phyloP scores from a whole-genome alignment of 30 jellyfish, hydroid and myxozoan genomes.

The Aurelia coerulea region DNA sequence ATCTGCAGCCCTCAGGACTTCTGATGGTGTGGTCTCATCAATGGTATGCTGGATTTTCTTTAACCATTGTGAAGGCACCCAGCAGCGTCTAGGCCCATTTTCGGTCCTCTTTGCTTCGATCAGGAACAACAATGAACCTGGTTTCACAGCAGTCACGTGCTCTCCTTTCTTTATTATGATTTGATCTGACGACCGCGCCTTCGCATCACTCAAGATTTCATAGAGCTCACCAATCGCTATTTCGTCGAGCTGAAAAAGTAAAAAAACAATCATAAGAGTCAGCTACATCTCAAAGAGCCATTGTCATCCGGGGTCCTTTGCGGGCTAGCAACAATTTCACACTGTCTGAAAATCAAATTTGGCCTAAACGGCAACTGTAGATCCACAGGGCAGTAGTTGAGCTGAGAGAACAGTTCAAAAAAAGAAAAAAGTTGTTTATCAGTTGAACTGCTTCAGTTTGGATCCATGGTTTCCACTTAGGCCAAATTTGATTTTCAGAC shows the following conservation, averaged over 20 bases:
- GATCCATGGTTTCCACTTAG: no score
- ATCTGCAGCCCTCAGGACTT: slow-evolving; percentile 2
- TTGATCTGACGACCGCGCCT: slow-evolving; percentile 64
- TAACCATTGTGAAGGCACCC: slow-evolving; percentile 95
- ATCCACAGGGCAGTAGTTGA: no score
- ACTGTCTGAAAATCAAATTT: no score
- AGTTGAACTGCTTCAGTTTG: no score
- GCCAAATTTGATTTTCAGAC: no score
- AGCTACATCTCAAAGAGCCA: background rate
- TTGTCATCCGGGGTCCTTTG: no score
- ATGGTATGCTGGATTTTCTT: slow-evolving; percentile 7
- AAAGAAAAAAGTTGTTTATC: no score
- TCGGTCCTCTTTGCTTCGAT: slow-evolving; percentile 74
- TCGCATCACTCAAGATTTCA: slow-evolving; percentile 50
- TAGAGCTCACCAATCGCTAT: slow-evolving; percentile 71
- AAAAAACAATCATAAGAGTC: background rate
- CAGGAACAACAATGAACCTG: slow-evolving; percentile 78
- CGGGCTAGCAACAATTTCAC: no score
- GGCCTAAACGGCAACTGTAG: no score
- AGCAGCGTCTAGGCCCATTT: slow-evolving; percentile 76
- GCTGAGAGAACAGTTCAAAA: no score
- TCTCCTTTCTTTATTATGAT: slow-evolving; percentile 70
- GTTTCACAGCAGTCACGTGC: slow-evolving; percentile 72
- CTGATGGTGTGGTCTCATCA: slow-evolving; percentile 7
- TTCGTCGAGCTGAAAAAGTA: background rate